Conservation (phyloP, 2,797 vertebrate species). For the Enteromius argenteus region DNA sequence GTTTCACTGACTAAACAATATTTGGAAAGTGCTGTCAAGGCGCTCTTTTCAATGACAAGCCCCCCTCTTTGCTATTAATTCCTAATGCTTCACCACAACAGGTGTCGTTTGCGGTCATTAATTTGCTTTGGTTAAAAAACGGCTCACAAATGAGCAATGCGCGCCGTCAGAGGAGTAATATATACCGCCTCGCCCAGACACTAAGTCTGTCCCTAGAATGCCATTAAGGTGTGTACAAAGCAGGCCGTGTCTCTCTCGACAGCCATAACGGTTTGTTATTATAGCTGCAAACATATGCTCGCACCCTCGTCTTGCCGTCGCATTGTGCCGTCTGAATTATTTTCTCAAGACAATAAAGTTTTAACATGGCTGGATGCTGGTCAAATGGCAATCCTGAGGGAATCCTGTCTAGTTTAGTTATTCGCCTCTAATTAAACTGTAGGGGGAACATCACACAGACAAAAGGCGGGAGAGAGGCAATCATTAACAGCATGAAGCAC, state of each 20-base stretch:
- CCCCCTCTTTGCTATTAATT: slow-evolving; percentile 61
- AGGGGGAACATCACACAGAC: slow-evolving; percentile 50
- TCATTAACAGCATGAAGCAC: slow-evolving; percentile 32
- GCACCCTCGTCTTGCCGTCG: slow-evolving; percentile 79
- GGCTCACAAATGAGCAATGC: slow-evolving; percentile 88
- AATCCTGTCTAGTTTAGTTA: slow-evolving; percentile 61
- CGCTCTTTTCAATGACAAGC: slow-evolving; percentile 57
- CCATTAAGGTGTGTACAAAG: slow-evolving; percentile 91
- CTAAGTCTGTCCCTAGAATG: slow-evolving; percentile 85
- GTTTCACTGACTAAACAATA: slow-evolving; percentile 64
- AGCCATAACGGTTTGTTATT: slow-evolving; percentile 94
- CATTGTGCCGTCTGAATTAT: slow-evolving; percentile 60
- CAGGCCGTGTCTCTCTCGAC: slow-evolving; percentile 88
- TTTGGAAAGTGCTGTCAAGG: slow-evolving; percentile 60
- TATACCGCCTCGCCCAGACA: slow-evolving; percentile 86
- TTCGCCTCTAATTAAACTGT: slow-evolving; percentile 80
- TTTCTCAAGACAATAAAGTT: slow-evolving; percentile 86
- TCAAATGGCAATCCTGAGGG: slow-evolving; percentile 87
- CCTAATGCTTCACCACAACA: slow-evolving; percentile 67
- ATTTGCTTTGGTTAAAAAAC: slow-evolving; percentile 86
- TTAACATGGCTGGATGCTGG: slow-evolving; percentile 90
- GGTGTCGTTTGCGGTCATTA: slow-evolving; percentile 85
- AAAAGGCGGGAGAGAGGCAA: slow-evolving; percentile 10
- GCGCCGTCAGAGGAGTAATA: slow-evolving; percentile 87
- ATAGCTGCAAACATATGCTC: slow-evolving; percentile 94